These are phyloP conservation scores for Drosophila tripunctata DNA, from an alignment of 2,888 invertebrate genomes.

Conservation along the genomic window DNA sequence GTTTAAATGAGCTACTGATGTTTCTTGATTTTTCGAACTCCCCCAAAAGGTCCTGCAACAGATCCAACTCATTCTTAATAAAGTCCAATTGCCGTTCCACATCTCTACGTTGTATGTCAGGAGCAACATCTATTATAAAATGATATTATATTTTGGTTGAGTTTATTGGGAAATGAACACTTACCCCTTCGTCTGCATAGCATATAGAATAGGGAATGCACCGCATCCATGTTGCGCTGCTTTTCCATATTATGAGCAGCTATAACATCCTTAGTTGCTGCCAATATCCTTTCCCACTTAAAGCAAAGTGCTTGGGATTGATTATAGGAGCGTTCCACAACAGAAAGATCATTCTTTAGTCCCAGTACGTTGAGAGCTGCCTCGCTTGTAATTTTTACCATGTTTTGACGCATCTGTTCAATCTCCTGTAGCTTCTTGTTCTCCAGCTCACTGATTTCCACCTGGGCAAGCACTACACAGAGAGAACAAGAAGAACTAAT, in stretches of 20 bases:
- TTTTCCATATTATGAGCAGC: slow-evolving; percentile 67
- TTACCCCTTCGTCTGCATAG: slow-evolving; percentile 75
- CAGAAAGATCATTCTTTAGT: slow-evolving; percentile 81
- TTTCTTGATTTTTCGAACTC: slow-evolving; percentile 37
- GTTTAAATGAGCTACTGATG: neutral
- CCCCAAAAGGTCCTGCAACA: slow-evolving; percentile 70
- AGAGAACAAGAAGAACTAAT: no score
- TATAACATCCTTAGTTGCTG: slow-evolving; percentile 74
- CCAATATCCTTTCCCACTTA: slow-evolving; percentile 82
- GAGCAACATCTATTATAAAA: slow-evolving; percentile 16
- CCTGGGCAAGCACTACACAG: slow-evolving; percentile 84
- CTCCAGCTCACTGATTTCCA: slow-evolving; percentile 80
- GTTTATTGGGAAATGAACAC: neutral
- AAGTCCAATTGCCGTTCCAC: slow-evolving; percentile 77
- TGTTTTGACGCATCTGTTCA: slow-evolving; percentile 81
- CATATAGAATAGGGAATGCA: slow-evolving; percentile 73
- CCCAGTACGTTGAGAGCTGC: slow-evolving; percentile 81
- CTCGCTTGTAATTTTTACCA: slow-evolving; percentile 82
- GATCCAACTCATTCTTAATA: slow-evolving; percentile 81
- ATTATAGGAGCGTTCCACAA: slow-evolving; percentile 79
- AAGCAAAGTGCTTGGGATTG: slow-evolving; percentile 72
- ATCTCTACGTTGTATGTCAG: slow-evolving; percentile 27
- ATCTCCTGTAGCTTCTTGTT: slow-evolving; percentile 77
- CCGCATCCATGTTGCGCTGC: slow-evolving; percentile 75
- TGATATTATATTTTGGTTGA: neutral